These are phyloP conservation scores for Rhizomys pruinosus DNA, from an alignment of 2,113 vertebrate species.

Conservation along the genomic window DNA sequence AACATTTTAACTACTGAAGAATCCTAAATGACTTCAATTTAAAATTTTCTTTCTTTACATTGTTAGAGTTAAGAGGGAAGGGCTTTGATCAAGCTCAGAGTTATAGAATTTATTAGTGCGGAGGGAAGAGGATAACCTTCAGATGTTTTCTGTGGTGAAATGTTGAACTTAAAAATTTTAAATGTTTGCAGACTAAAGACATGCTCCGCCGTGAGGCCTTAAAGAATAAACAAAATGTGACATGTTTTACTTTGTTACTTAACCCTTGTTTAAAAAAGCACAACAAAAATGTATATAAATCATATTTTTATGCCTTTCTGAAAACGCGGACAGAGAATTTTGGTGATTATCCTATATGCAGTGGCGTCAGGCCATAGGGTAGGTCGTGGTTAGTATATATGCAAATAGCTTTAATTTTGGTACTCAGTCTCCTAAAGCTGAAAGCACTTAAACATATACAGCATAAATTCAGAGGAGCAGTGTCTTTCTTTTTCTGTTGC, in stretches of 20 bases:
- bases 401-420: slow-evolving; percentile 83
- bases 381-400: slow-evolving; percentile 70
- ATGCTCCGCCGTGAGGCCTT: slow-evolving; percentile 82
- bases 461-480: slow-evolving; percentile 76
- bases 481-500: slow-evolving; percentile 72
- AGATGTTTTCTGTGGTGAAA: slow-evolving; percentile 91
- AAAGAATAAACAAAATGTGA: slow-evolving; percentile 88
- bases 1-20: slow-evolving; percentile 86
- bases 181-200: slow-evolving; percentile 90
- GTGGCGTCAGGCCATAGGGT: slow-evolving; percentile 63
- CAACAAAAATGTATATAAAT: slow-evolving; percentile 88
- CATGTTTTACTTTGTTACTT: slow-evolving; percentile 89
- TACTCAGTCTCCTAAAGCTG: slow-evolving; percentile 79
- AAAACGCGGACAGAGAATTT: slow-evolving; percentile 79
- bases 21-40: slow-evolving; percentile 88
- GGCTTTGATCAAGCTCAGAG: slow-evolving; percentile 88
- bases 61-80: slow-evolving; percentile 83
- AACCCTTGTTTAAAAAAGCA: slow-evolving; percentile 85
- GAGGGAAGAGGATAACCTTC: slow-evolving; percentile 90
- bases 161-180: slow-evolving; percentile 88
- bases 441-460: slow-evolving; percentile 81
- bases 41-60: slow-evolving; percentile 88
- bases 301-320: slow-evolving; percentile 82
- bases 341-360: slow-evolving; percentile 76
- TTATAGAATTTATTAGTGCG: slow-evolving; percentile 88